These are phyloP conservation scores for Pholis gunnellus DNA, from an alignment of 2,113 vertebrate genomes.

Conservation along the genomic window DNA sequence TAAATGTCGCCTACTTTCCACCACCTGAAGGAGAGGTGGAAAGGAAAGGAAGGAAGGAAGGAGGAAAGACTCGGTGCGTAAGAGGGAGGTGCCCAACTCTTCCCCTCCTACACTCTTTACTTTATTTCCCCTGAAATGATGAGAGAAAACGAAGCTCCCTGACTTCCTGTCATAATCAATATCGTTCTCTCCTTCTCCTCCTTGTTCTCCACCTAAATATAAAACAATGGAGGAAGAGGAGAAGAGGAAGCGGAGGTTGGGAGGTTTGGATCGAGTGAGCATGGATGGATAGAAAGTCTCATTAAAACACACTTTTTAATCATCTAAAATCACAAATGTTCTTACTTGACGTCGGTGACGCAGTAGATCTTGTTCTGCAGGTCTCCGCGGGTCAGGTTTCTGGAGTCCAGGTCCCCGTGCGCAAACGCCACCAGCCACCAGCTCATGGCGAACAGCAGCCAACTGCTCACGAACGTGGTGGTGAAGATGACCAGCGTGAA, in stretches of 20 bases:
- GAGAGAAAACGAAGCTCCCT: not conserved
- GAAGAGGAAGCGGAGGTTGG: not conserved
- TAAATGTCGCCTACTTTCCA: not conserved
- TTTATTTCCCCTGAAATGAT: slow-evolving; percentile 17
- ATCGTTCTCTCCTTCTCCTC: not conserved
- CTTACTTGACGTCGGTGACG: slow-evolving; percentile 94
- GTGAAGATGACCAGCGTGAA: slow-evolving; percentile 98
- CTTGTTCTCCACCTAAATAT: not conserved
- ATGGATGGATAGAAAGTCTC: not conserved
- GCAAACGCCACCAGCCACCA: slow-evolving; percentile 99
- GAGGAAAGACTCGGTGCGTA: not conserved
- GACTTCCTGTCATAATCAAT: slow-evolving; percentile 12
- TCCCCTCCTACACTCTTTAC: not conserved
- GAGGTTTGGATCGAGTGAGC: not conserved
- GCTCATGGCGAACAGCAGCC: slow-evolving; percentile 97
- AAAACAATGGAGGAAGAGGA: slow-evolving; percentile 33
- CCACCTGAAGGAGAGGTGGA: not conserved
- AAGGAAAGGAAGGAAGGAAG: not conserved
- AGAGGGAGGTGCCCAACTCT: slow-evolving; percentile 20
- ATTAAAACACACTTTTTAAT: slow-evolving; percentile 8
- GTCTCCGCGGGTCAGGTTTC: slow-evolving; percentile 77
- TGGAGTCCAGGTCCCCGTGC: slow-evolving; percentile 91
- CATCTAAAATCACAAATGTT: not conserved
- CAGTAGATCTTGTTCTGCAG: slow-evolving; percentile 75
- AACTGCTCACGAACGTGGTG: slow-evolving; percentile 98